Evolutionary conservation across 2,797 vertebrate species (phyloP), one percentile per base, ranked within the genome.

Genomic region (Thunnus albacares): DNA sequence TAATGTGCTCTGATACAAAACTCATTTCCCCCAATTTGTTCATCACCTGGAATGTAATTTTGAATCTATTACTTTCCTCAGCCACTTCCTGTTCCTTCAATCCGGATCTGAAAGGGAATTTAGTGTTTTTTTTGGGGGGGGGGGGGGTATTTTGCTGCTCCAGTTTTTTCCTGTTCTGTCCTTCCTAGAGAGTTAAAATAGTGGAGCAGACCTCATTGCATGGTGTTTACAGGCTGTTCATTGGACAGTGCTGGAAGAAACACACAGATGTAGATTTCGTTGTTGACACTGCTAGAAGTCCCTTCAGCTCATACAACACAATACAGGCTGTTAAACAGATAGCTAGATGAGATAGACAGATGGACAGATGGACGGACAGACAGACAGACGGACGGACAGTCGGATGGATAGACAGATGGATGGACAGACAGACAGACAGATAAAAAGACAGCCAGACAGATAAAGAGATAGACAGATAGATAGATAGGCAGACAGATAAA

Each of bases 271-370:
- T 70, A 45, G n/a, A 38, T 62, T 76, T 78, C 26, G 24, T 70
- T 69, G 74, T 30, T 43, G 57, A 86, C 86, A 90, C 91, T 91
- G 90, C 87, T 91, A 86, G 84, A 75, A 86, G 86, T 91, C 91
- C 88, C 88, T 83, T 75, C 3, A 66, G 56, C 70, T 81, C 24
- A 77, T 43, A 59, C 43, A 81, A 43, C 22, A 71, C 22, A 70
- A 22, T 51, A 51, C 12, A n/a, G 5, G 22, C 38, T 82, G 70
- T 74, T 64, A 57, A 60, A 75, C 66, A 28, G 24, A 41, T 11
- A 26, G 38, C 65, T 1, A 11, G 22, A 65, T 14, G 24, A 22
- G 13, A 58, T 66, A 35, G 33, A 51, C 4, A 63, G 28, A 66
- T 5, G 20, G 18, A 38, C 9, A 35, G 3, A 49, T 6, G 17